Evolutionary conservation across 2,888 invertebrate genomes (phyloP).

Genomic region (Pyrrhia umbra): DNA sequence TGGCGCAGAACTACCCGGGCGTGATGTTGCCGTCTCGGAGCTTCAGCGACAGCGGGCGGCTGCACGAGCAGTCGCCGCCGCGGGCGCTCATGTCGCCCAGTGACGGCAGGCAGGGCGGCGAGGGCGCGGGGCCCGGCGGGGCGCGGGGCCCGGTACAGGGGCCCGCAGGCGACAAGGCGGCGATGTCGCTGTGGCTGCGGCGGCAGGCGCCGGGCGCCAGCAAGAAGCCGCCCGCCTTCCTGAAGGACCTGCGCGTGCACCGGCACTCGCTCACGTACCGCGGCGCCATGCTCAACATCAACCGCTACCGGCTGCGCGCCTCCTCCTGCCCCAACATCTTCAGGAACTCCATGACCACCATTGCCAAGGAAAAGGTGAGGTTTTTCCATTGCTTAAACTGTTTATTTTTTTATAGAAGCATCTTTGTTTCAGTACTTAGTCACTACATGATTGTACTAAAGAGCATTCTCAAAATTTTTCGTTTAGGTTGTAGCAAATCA

Average conservation of each 20-base stretch:
- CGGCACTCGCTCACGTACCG: constrained; percentile 95
- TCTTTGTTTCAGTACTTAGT: too few relatives aligned
- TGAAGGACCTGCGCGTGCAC: constrained; percentile 94
- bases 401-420: background rate
- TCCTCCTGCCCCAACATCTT: constrained; percentile 98
- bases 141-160: constrained; percentile 66
- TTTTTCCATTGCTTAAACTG: background rate
- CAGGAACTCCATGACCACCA: constrained; percentile 95
- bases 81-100: constrained; percentile 75
- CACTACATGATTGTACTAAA: too few relatives aligned
- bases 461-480: too few relatives aligned
- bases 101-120: constrained; percentile 59
- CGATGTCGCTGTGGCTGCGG: constrained; percentile 90
- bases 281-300: constrained; percentile 96
- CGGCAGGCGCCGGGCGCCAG: constrained; percentile 85
- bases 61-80: constrained; percentile 84
- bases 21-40: constrained; percentile 93
- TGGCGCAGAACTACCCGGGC: constrained; percentile 94
- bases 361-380: constrained; percentile 93
- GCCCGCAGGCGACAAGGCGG: constrained; percentile 82
- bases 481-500: too few relatives aligned
- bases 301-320: constrained; percentile 94
- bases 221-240: constrained; percentile 91
- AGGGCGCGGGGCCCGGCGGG: constrained; percentile 70
- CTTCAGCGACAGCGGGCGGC: constrained; percentile 91